A percentile compares a stretch with the other conserved stretches of the same genome.
Evolutionary conservation across 1,140 invertebrate species (phyloP).

Genomic region (Leptinotarsa lineolata): DNA sequence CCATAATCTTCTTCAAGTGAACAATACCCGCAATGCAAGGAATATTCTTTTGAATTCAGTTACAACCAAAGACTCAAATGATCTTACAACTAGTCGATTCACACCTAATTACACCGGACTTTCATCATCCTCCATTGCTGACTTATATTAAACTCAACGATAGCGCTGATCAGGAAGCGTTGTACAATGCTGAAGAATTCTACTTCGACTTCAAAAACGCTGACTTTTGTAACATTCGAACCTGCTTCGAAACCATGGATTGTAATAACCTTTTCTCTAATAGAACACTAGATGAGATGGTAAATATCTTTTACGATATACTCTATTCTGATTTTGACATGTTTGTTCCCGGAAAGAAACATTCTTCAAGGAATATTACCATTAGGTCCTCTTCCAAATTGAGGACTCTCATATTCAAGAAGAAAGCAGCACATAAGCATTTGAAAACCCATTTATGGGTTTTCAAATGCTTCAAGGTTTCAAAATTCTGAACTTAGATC

Average conservation of each 20-base stretch:
- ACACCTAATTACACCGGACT: neutral
- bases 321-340: neutral
- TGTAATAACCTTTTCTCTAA: neutral
- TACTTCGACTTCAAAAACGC: conserved; percentile 1
- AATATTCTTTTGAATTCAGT: neutral
- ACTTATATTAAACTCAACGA: neutral
- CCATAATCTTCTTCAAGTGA: neutral
- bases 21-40: neutral
- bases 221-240: neutral
- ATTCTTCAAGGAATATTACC: neutral
- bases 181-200: neutral
- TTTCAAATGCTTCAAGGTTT: no score
- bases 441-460: no score
- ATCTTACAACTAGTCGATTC: neutral
- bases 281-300: neutral
- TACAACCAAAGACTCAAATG: neutral
- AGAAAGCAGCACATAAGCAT: no score
- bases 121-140: neutral
- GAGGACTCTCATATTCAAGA: no score
- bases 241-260: neutral
- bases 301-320: neutral
- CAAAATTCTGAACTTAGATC: no score
- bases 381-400: no score
- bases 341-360: neutral
- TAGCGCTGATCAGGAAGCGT: neutral